Conservation (phyloP, 2,113 vertebrate species). For the Craseonycteris thonglongyai region DNA sequence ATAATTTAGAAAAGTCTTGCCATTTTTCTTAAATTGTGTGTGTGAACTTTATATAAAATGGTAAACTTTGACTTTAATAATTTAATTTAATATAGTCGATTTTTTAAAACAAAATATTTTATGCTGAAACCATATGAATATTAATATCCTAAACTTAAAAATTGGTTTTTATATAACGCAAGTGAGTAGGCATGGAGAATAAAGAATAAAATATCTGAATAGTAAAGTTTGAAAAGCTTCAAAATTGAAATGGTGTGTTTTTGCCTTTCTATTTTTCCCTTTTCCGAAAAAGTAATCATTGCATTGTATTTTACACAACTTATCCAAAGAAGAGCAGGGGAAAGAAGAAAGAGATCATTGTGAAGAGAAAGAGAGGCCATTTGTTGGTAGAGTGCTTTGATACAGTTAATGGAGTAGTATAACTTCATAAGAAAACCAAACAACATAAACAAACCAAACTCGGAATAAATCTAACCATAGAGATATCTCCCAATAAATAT, state of each 20-base stretch:
- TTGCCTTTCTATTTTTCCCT: not conserved
- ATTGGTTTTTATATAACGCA: not conserved
- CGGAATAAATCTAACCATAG: not conserved
- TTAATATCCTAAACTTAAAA: conserved; percentile 18
- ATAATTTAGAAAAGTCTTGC: conserved; percentile 10
- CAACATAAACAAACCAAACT: not conserved
- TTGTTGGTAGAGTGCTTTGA: not conserved
- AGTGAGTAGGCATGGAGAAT: not conserved
- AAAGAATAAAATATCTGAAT: not conserved
- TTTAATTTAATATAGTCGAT: not conserved
- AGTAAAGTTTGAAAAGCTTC: conserved; percentile 14
- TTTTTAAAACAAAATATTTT: conserved; percentile 38
- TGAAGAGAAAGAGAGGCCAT: not conserved
- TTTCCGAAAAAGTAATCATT: not conserved
- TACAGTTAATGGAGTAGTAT: not conserved
- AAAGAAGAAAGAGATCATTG: not conserved
- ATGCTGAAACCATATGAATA: not conserved
- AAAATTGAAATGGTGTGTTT: not conserved
- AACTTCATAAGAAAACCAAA: not conserved
- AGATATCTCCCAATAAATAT: not conserved
- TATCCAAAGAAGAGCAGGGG: not conserved
- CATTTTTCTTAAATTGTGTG: conserved; percentile 37
- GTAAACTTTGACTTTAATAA: not conserved
- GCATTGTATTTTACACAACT: not conserved
- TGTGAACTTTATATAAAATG: not conserved